phyloP scores from a whole-genome alignment of 2,113 vertebrate genomes.

The Leucosticte australis region DNA sequence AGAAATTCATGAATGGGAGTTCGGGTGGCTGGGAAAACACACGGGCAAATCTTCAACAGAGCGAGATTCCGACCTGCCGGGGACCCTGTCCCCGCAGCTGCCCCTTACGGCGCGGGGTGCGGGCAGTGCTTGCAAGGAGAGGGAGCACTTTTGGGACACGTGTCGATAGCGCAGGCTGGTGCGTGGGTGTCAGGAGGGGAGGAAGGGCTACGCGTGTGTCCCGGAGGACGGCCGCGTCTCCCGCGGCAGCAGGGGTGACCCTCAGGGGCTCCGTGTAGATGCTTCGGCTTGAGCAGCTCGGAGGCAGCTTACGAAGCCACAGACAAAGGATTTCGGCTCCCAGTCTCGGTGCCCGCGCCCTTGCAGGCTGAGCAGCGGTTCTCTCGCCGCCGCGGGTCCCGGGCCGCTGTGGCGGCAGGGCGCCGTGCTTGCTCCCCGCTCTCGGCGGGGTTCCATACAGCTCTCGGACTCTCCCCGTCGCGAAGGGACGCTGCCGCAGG shows the following conservation, averaged over 20 bases:
- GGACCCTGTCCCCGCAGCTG: neutral
- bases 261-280: neutral
- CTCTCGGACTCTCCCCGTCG: too few species aligned
- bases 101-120: neutral
- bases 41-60: neutral
- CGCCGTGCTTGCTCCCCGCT: neutral
- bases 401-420: neutral
- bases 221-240: neutral
- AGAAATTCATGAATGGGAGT: slow-evolving; percentile 62
- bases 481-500: neutral
- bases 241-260: neutral
- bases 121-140: neutral
- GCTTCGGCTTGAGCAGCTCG: neutral
- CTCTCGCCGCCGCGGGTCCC: neutral
- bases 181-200: neutral
- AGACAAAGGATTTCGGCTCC: neutral
- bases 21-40: neutral
- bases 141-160: neutral
- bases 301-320: neutral
- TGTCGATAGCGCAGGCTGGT: neutral
- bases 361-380: neutral
- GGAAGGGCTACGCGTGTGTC: neutral
- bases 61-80: neutral
- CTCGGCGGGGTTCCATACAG: neutral
- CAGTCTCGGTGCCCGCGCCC: neutral